Evolutionary conservation across 2,888 invertebrate species (phyloP).

Genomic region (Axea sp.): DNA sequence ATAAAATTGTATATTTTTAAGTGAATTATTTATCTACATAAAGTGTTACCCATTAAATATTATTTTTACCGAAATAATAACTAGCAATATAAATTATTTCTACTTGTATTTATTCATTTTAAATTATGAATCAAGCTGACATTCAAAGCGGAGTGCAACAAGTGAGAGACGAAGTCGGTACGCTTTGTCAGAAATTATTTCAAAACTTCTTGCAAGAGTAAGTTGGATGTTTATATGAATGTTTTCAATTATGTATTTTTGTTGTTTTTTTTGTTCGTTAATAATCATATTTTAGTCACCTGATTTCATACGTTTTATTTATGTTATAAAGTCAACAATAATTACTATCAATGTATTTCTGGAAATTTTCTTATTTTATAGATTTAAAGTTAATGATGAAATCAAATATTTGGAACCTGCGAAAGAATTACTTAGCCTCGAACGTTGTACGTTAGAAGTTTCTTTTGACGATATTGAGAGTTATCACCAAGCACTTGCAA

Average conservation of each 20-base stretch:
- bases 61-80: too few species aligned
- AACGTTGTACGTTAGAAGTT: conserved; percentile 94
- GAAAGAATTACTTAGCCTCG: conserved; percentile 90
- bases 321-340: too few species aligned
- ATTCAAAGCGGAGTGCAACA: conserved; percentile 86
- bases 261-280: background rate
- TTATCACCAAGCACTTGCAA: conserved; percentile 95
- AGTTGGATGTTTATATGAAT: too few species aligned
- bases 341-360: too few species aligned
- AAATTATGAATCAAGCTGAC: conserved; percentile 89
- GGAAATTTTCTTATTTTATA: conserved; percentile 39
- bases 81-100: too few species aligned
- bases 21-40: too few species aligned
- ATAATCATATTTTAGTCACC: too few species aligned
- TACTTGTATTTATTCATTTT: conserved; percentile 6
- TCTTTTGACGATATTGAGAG: conserved; percentile 96
- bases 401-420: conserved; percentile 92
- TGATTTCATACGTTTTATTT: too few species aligned
- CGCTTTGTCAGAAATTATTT: conserved; percentile 96
- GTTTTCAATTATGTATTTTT: background rate
- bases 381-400: conserved; percentile 91
- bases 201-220: conserved; percentile 98
- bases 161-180: conserved; percentile 94
- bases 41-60: too few species aligned
- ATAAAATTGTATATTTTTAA: background rate